A percentile compares a stretch with the other conserved stretches of the same genome.
These are phyloP conservation scores for Cotesia congregata DNA, from an alignment of 2,888 invertebrate species.

Conservation along the genomic window DNA sequence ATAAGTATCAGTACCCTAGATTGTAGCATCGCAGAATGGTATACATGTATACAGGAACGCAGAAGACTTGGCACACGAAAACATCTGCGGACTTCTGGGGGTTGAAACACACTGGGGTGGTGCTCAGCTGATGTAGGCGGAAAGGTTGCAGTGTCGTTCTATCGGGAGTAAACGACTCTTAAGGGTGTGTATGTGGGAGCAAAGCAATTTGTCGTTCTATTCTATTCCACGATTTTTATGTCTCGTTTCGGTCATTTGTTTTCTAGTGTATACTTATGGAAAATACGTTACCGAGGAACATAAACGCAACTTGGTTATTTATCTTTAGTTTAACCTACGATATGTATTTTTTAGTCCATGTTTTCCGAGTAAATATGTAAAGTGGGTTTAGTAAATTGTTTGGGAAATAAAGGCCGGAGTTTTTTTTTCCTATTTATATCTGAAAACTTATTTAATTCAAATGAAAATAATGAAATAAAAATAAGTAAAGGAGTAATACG, in stretches of 20 bases:
- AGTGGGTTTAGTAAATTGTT: background rate
- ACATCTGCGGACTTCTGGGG: background rate
- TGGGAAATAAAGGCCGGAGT: background rate
- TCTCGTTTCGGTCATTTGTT: constrained; percentile 24
- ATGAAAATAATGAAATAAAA: background rate
- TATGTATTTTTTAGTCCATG: background rate
- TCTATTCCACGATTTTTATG: constrained; percentile 30
- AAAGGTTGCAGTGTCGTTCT: constrained; percentile 39
- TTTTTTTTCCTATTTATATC: background rate
- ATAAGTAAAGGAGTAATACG: background rate
- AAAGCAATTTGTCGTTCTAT: constrained; percentile 40
- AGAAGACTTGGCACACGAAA: background rate
- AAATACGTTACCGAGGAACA: constrained; percentile 20
- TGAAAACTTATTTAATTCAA: background rate
- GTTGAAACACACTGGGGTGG: constrained; percentile 1
- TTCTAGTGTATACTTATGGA: constrained; percentile 21
- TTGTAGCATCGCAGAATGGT: background rate
- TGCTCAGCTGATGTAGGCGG: constrained; percentile 35
- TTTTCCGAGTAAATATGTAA: background rate
- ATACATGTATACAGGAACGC: background rate
- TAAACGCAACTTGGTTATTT: background rate
- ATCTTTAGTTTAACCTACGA: background rate
- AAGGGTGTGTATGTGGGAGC: constrained; percentile 36
- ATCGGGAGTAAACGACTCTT: constrained; percentile 43
- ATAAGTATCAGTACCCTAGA: constrained; percentile 5